A percentile compares a stretch with the other conserved stretches of the same genome.
Evolutionary conservation across 2,888 invertebrate genomes (phyloP).

Genomic region (Agrotis puta): DNA sequence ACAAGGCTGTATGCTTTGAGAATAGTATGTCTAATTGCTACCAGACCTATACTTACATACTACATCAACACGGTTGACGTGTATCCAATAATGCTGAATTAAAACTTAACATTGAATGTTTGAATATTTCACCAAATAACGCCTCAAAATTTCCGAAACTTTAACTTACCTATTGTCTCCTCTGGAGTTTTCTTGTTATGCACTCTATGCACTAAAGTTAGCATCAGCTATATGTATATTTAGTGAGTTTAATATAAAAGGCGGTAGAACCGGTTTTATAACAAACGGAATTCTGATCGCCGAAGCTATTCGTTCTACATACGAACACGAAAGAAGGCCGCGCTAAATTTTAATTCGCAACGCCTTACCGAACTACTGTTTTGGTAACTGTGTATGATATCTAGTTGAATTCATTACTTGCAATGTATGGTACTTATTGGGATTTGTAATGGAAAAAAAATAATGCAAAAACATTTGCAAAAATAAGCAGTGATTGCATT

Average conservation of each 20-base stretch:
- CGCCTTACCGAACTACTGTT: constrained; percentile 43
- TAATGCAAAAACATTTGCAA: background rate
- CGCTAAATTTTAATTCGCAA: constrained; percentile 46
- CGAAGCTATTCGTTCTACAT: constrained; percentile 55
- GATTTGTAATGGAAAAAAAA: background rate
- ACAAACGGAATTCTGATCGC: constrained; percentile 57
- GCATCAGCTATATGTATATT: background rate
- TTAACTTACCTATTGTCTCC: no score
- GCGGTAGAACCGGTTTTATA: constrained; percentile 52
- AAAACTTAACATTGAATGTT: no score
- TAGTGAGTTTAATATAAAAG: constrained; percentile 22
- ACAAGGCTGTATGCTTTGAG: no score
- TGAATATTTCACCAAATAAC: no score
- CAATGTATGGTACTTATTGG: background rate
- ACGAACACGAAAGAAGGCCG: constrained; percentile 59
- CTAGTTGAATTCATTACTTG: constrained; percentile 3
- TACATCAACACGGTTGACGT: no score
- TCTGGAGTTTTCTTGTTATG: no score
- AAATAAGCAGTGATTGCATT: no score
- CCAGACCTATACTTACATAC: no score
- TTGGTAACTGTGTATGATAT: constrained; percentile 34
- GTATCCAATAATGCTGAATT: no score
- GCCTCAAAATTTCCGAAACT: no score
- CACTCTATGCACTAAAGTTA: no score
- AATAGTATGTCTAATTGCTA: no score